Evolutionary conservation across 2,113 vertebrate genomes (phyloP).

Genomic region (Ceyx cyanopectus): DNA sequence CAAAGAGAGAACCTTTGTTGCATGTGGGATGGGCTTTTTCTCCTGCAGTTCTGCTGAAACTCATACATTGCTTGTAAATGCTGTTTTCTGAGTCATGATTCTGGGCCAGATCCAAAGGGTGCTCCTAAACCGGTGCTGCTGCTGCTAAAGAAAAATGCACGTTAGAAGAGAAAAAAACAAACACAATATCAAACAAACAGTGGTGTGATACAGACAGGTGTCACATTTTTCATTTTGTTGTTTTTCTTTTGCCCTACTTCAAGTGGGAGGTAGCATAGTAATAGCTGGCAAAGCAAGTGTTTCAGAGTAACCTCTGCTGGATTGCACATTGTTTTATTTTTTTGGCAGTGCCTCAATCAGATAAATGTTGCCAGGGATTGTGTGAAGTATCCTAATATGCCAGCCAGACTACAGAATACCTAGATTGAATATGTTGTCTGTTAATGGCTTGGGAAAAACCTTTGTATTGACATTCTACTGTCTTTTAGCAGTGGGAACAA

Average conservation of each 20-base stretch:
- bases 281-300: neutral
- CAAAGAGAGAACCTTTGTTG: neutral
- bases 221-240: neutral
- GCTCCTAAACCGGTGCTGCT: neutral
- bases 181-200: too few species aligned
- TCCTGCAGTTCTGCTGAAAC: neutral
- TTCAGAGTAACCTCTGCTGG: neutral
- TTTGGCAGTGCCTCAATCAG: neutral
- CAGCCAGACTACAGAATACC: neutral
- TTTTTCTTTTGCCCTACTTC: neutral
- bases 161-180: fast-evolving
- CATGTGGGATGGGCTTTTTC: neutral
- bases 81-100: neutral
- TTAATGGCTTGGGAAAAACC: neutral
- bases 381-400: neutral
- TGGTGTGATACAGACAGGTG: neutral
- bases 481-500: neutral
- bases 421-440: neutral
- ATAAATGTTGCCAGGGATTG: neutral
- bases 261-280: neutral
- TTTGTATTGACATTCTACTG: neutral
- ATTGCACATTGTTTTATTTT: neutral
- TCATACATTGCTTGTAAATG: neutral
- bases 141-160: neutral
- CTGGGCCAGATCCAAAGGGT: neutral